A percentile compares a stretch with the other conserved stretches of the same genome.
Evolutionary conservation across 1,140 invertebrate species (phyloP).

Genomic region (Trachelipus rathkii): DNA sequence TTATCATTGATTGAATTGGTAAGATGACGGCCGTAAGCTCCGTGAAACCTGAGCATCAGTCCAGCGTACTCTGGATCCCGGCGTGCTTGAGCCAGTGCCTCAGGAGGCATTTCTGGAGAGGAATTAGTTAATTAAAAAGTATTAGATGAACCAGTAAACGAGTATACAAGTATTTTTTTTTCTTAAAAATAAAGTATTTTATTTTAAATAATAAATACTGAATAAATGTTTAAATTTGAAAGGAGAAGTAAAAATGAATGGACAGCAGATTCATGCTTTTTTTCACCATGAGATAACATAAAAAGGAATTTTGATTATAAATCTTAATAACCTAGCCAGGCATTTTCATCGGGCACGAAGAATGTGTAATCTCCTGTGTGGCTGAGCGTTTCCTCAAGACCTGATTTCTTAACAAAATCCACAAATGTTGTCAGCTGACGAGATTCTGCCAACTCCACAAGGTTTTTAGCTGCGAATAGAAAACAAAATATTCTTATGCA

Average conservation of each 20-base stretch:
- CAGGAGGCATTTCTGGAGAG: constrained; percentile 48
- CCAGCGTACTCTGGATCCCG: constrained; percentile 50
- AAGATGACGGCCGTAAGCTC: constrained; percentile 49
- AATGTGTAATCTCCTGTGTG: constrained; percentile 55
- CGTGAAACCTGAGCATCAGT: constrained; percentile 51
- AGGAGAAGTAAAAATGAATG: background rate
- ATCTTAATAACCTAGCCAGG: constrained; percentile 51
- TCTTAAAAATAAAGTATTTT: too few relatives aligned
- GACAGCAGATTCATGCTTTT: background rate
- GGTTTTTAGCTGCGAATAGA: constrained; percentile 49
- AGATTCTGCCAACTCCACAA: constrained; percentile 50
- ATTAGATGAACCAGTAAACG: too few relatives aligned
- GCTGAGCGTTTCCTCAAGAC: constrained; percentile 52
- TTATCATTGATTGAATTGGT: constrained; percentile 52
- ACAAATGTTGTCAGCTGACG: constrained; percentile 50
- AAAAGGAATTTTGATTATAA: background rate
- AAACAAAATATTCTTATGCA: background rate
- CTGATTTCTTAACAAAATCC: constrained; percentile 51
- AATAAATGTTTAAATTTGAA: too few relatives aligned
- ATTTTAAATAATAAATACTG: too few relatives aligned
- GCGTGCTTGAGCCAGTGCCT: constrained; percentile 48
- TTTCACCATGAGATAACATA: background rate
- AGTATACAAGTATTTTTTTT: too few relatives aligned
- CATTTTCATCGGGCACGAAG: constrained; percentile 56
- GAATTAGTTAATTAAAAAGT: too few relatives aligned